phyloP scores from a whole-genome alignment of 1,140 invertebrate genomes.

The Polypedilum vanderplanki region DNA sequence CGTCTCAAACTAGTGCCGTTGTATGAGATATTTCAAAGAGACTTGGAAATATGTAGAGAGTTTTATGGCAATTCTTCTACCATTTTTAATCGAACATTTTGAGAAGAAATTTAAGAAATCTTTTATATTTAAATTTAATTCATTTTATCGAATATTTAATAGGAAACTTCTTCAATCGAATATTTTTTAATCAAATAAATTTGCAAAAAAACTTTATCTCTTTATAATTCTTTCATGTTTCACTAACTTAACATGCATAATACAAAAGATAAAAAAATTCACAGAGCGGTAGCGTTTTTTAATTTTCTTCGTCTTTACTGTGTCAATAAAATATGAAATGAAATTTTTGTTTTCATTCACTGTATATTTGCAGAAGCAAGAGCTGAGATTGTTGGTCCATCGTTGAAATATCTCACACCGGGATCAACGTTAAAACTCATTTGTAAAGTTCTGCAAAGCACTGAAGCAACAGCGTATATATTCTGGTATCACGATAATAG shows the following conservation, averaged over 20 bases:
- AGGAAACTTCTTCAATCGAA: too few relatives aligned
- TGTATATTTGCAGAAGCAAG: constrained; percentile 62
- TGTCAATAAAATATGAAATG: constrained; percentile 14
- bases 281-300: not conserved
- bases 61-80: too few relatives aligned
- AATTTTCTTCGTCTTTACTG: not conserved
- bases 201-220: too few relatives aligned
- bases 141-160: too few relatives aligned
- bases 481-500: constrained; percentile 88
- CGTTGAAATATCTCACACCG: constrained; percentile 78
- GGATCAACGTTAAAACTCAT: constrained; percentile 72
- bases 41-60: too few relatives aligned
- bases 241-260: too few relatives aligned
- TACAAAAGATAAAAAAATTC: too few relatives aligned
- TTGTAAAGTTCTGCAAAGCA: constrained; percentile 72
- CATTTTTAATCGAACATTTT: too few relatives aligned
- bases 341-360: constrained; percentile 27
- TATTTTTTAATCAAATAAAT: too few relatives aligned
- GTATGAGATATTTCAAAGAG: not conserved
- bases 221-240: too few relatives aligned
- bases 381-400: constrained; percentile 73
- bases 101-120: too few relatives aligned
- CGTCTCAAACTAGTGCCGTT: not conserved
- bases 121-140: too few relatives aligned
- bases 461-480: constrained; percentile 72